Evolutionary conservation across 37 sponge, comb jelly and placozoan species (phyloP), one percentile per base, ranked within the genome.

Genomic region (Cladorhizidae sp.): DNA sequence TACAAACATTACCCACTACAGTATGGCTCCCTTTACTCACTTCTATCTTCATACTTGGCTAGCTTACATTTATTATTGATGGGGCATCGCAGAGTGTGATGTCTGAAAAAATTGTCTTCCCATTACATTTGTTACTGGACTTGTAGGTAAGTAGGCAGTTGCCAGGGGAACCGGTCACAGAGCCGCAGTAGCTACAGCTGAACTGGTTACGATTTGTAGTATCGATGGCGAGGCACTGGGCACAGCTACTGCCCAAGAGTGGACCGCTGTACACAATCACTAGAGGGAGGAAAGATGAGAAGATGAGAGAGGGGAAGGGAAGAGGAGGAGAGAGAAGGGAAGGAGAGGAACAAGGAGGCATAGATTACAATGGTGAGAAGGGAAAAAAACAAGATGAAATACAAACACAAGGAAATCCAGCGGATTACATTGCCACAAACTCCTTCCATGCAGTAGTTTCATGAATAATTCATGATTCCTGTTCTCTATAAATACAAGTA

Each of bases 241-340:
- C 88, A 70, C 97, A 97, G 86, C 86, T 86, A 32, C 72, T 76
- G 5, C 92, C 93, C 87, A 87, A 50, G 25, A 71, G 62, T 18
- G 40, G 58, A 70, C 97, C 94, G 63, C 74, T 78, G 86, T 97
- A 97, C 38, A 94, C 79, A 3, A 74, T 72, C 3, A 91, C 94
- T 92, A 71, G 23, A 25, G 33, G 59, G 6, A 65, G 38, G 25
- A 1, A 36, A 26, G 57, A 41, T 12, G 32, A 36, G 7, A 64
- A 18, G 31, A 21, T 56, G 5, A n/a, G 20, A 1, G 37, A 57
- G 35, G 58, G 21, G 72, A 56, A 59, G 40, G 31, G 15, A 25
- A 2, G 79, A 54, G 28, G 79, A 45, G 18, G 42, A 17, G 45
- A 23, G n/a, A n/a, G n/a, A n/a, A n/a, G n/a, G n/a, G n/a, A n/a